Conservation (phyloP, 2,113 vertebrate species). For the Melospiza melodia region DNA sequence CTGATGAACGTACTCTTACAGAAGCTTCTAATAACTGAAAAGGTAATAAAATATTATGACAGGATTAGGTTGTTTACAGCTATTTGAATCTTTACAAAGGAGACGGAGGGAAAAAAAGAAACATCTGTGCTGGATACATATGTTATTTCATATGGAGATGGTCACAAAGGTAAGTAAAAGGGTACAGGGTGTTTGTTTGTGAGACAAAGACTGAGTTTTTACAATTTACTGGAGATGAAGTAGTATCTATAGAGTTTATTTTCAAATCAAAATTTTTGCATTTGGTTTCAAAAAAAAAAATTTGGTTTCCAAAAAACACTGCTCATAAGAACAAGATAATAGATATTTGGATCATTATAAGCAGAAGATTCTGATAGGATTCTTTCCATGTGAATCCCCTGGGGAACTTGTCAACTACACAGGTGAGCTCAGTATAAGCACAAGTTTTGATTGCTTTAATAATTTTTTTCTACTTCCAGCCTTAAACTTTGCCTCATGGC, state of each 20-base stretch:
- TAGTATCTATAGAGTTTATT: not conserved
- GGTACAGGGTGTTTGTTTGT: not conserved
- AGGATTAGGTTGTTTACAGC: not conserved
- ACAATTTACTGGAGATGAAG: not conserved
- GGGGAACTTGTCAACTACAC: not conserved
- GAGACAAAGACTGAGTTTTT: not conserved
- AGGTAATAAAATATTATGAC: not conserved
- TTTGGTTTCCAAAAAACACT: not conserved
- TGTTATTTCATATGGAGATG: not conserved
- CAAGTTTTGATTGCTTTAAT: not conserved
- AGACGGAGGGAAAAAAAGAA: not conserved
- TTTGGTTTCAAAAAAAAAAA: not conserved
- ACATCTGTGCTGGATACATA: not conserved
- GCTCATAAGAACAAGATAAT: not conserved
- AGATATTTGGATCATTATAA: not conserved
- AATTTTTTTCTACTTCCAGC: not conserved
- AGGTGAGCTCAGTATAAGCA: not conserved
- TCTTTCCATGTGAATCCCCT: not conserved
- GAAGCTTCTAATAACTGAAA: not conserved
- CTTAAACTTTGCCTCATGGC: not conserved
- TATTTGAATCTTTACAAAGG: not conserved
- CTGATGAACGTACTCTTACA: not conserved
- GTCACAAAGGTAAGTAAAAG: not conserved
- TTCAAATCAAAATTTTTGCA: not conserved
- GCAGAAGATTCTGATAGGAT: not conserved